Evolutionary conservation across 1,140 invertebrate genomes (phyloP).

Genomic region (Trigoniulus corallinus): DNA sequence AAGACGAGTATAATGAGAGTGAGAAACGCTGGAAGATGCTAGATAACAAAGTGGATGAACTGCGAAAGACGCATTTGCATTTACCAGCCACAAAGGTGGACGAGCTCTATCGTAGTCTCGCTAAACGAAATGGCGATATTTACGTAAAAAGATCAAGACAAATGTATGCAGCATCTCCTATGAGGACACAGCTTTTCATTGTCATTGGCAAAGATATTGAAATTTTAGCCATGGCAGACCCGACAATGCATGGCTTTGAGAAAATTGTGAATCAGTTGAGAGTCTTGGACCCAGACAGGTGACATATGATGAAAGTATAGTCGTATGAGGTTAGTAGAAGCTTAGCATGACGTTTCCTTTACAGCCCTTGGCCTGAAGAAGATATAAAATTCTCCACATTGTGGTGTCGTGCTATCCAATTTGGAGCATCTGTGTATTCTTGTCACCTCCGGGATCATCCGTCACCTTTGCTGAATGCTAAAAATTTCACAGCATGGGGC

Average conservation of each 20-base stretch:
- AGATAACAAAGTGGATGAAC: slow-evolving; percentile 65
- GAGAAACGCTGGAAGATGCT: slow-evolving; percentile 78
- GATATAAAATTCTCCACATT: slow-evolving; percentile 75
- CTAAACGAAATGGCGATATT: slow-evolving; percentile 81
- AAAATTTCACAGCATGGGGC: slow-evolving; percentile 71
- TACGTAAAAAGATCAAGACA: slow-evolving; percentile 79
- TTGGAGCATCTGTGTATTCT: slow-evolving; percentile 66
- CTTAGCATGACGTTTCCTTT: slow-evolving; percentile 11
- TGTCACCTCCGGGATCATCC: slow-evolving; percentile 90
- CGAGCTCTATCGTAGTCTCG: slow-evolving; percentile 66
- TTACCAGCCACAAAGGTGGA: slow-evolving; percentile 60
- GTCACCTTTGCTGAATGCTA: slow-evolving; percentile 69
- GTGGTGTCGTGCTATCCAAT: slow-evolving; percentile 73
- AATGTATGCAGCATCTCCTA: slow-evolving; percentile 47
- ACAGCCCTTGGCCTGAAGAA: slow-evolving; percentile 76
- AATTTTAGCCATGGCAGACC: slow-evolving; percentile 71
- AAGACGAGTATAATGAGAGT: slow-evolving; percentile 92
- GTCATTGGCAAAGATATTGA: slow-evolving; percentile 63
- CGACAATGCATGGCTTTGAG: slow-evolving; percentile 62
- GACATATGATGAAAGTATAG: slow-evolving; percentile 9
- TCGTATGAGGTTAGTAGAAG: not conserved
- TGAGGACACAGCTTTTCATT: slow-evolving; percentile 56
- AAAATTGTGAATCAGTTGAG: slow-evolving; percentile 53
- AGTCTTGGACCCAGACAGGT: slow-evolving; percentile 61
- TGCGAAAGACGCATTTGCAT: slow-evolving; percentile 60